phyloP scores from a whole-genome alignment of 92 coral and sea anemone species.

The Epizoanthus stellaris region DNA sequence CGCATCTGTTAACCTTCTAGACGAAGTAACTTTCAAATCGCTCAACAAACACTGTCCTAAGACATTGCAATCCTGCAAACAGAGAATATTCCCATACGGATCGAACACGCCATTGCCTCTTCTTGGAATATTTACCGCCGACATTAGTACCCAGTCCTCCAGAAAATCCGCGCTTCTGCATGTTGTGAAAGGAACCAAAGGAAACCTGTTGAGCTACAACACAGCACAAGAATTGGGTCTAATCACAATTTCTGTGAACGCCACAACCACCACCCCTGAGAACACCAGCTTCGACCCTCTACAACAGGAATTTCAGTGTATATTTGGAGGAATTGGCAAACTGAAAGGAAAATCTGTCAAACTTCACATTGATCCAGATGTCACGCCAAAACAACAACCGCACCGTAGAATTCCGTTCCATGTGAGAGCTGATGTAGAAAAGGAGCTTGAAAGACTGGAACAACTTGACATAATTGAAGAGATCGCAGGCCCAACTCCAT shows the following conservation, averaged over 20 bases:
- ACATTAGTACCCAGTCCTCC: constrained; percentile 53
- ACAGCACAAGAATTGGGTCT: constrained; percentile 57
- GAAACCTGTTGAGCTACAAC: constrained; percentile 58
- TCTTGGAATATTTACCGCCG: constrained; percentile 50
- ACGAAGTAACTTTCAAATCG: constrained; percentile 32
- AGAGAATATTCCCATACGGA: constrained; percentile 54
- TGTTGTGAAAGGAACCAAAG: constrained; percentile 60
- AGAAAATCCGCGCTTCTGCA: constrained; percentile 57
- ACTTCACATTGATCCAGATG: constrained; percentile 63
- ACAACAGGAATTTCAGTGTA: constrained; percentile 43
- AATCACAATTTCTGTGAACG: constrained; percentile 49
- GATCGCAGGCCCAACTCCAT: constrained; percentile 71
- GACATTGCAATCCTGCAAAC: constrained; percentile 35
- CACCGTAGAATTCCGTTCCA: constrained; percentile 66
- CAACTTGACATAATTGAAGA: constrained; percentile 67
- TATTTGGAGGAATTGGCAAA: constrained; percentile 70
- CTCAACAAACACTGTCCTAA: constrained; percentile 27
- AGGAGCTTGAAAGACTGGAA: constrained; percentile 56
- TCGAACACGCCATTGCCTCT: constrained; percentile 67
- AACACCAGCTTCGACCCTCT: constrained; percentile 28
- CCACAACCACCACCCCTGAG: constrained; percentile 22
- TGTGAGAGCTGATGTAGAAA: constrained; percentile 51
- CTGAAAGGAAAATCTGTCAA: constrained; percentile 65
- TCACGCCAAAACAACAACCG: constrained; percentile 67
- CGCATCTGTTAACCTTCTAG: constrained; percentile 55